Base-by-base conservation (phyloP, 2,113 vertebrate genomes). In the Prionailurus viverrinus region DNA sequence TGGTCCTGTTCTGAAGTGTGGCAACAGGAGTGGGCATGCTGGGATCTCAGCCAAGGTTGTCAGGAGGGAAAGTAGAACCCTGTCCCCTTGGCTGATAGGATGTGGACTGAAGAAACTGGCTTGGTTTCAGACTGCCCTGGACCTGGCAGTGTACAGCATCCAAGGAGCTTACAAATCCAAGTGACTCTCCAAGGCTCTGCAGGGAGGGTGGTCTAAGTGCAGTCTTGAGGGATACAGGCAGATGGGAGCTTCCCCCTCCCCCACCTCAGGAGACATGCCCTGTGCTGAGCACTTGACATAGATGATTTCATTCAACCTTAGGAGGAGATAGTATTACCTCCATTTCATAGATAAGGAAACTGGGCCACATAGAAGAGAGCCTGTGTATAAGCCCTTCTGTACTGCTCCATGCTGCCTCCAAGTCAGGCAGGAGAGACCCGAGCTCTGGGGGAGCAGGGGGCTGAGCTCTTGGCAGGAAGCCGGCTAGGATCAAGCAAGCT, bases 361-460 rank as follows among this genome's bases (percentile, higher is more conserved):
- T 13, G 33, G 55, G 74, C 8, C 4, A 68, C 48, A 36, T 76
- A 33, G 73, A 74, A 83, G 69, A n/a, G n/a, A 36, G 1, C 21
- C 27, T 13, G 3, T 1, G 0, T 16, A 23, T 16, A 66, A 45
- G 29, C 48, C 36, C 25, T 71, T 65, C 15, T 33, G 51, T 0
- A 1, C 6, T 86, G 55, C 45, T 68, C 27, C 1, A 0, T 23
- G 39, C 33, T 48, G 39, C 66, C 7, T 29, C 8, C 11, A 21
- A 13, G 33, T n/a, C 12, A 23, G 39, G 63, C 31, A 5, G 0
- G 1, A 51, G 5, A 76, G 15, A 11, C 13, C 66, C 5, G 9
- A 51, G 0, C 21, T 29, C 7, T 23, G 29, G 78, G 13, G n/a
- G 15, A 55, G 69, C 25, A 31, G 45, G 41, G 5, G n/a, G 39